A percentile compares a stretch with the other conserved stretches of the same genome.
Conservation (phyloP, 2,888 invertebrate genomes). For the Trichogramma evanescens region DNA sequence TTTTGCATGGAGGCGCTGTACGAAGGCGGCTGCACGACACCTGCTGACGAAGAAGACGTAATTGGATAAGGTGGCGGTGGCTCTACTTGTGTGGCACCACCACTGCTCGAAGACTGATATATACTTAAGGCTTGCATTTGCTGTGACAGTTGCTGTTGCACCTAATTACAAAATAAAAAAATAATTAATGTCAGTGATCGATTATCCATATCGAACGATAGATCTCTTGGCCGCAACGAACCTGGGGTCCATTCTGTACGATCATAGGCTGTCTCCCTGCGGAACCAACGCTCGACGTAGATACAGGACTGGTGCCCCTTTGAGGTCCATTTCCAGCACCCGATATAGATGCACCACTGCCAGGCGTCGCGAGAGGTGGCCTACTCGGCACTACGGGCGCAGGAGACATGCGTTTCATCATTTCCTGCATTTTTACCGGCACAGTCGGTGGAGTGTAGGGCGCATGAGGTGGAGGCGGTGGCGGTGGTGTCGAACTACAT, state of each 20-base stretch:
- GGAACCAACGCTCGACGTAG: constrained; percentile 44
- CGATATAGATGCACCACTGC: constrained; percentile 37
- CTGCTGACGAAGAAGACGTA: constrained; percentile 52
- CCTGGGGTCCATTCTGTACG: constrained; percentile 70
- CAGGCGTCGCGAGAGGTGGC: constrained; percentile 59
- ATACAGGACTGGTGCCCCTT: constrained; percentile 69
- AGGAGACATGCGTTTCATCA: constrained; percentile 71
- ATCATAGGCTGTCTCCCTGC: constrained; percentile 69
- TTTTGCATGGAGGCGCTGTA: constrained; percentile 82
- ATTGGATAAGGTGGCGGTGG: constrained; percentile 54
- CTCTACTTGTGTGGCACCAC: constrained; percentile 38
- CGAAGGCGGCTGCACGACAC: constrained; percentile 73
- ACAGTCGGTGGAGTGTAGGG: constrained; percentile 52
- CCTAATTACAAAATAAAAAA: constrained; percentile 34
- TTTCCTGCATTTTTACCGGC: constrained; percentile 61
- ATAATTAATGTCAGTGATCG: constrained; percentile 16
- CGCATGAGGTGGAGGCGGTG: constrained; percentile 54
- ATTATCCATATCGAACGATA: not conserved
- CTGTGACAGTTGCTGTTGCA: constrained; percentile 78
- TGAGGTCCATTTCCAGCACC: constrained; percentile 51
- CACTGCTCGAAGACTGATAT: constrained; percentile 56
- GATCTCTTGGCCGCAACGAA: not conserved
- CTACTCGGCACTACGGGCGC: constrained; percentile 63
- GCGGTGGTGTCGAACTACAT: constrained; percentile 63
- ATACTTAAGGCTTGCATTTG: constrained; percentile 81